These are phyloP conservation scores for Rhegmatorhina hoffmannsi DNA, from an alignment of 2,113 vertebrate species.

Conservation along the genomic window DNA sequence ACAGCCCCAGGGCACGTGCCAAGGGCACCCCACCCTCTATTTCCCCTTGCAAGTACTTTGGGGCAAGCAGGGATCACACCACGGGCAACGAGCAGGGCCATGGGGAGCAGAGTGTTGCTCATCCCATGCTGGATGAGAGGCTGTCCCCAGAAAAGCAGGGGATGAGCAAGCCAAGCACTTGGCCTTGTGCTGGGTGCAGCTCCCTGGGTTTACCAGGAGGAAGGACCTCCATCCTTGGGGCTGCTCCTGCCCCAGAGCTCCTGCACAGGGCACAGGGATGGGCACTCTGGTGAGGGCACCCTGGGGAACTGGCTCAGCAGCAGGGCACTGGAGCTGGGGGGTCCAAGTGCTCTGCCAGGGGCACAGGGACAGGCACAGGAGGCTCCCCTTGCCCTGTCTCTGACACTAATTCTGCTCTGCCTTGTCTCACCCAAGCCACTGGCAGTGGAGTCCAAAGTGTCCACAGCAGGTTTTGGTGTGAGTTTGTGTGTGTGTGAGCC, in stretches of 20 bases:
- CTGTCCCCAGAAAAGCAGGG: neutral
- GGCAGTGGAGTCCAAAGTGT: neutral
- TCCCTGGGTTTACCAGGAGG: neutral
- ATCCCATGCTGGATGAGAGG: neutral
- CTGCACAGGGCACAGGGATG: neutral
- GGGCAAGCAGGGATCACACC: neutral
- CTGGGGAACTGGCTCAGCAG: neutral
- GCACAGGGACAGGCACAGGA: neutral
- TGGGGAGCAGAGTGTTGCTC: neutral
- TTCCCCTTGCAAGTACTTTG: neutral
- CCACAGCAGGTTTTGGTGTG: neutral
- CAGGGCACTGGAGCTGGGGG: neutral
- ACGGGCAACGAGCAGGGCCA: neutral
- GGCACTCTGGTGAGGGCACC: neutral
- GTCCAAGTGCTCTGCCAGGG: neutral
- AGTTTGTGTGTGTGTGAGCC: neutral
- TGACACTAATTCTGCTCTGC: slow-evolving; percentile 17
- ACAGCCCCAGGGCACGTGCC: neutral
- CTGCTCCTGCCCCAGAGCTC: neutral
- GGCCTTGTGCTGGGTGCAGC: neutral
- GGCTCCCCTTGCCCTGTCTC: neutral
- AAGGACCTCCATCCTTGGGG: neutral
- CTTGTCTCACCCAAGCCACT: neutral
- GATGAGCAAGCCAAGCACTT: neutral
- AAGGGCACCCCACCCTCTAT: neutral